These are phyloP conservation scores for Serilophus lunatus DNA, from an alignment of 2,113 vertebrate genomes.

Conservation along the genomic window DNA sequence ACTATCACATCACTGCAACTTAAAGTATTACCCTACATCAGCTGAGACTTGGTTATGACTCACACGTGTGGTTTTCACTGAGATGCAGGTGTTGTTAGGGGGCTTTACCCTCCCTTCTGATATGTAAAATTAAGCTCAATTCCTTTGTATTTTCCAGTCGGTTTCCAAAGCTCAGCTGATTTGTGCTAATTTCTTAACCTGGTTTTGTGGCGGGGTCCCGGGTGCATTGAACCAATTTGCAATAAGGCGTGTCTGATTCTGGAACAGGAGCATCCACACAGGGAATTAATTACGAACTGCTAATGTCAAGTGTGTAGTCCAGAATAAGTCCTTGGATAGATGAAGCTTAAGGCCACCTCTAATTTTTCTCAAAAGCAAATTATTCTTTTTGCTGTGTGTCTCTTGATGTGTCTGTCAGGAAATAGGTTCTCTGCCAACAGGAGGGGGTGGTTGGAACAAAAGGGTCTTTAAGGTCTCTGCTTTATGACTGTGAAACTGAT, in stretches of 20 bases:
- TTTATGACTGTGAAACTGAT: neutral
- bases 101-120: neutral
- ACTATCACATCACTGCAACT: constrained; percentile 5
- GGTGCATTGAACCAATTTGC: constrained; percentile 39
- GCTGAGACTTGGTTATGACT: neutral
- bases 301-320: constrained; percentile 8
- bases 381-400: neutral
- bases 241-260: constrained; percentile 20
- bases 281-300: constrained; percentile 41
- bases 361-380: neutral
- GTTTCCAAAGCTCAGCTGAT: neutral
- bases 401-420: neutral
- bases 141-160: neutral
- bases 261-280: constrained; percentile 54
- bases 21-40: neutral
- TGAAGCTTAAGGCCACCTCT: neutral
- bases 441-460: neutral
- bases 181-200: constrained; percentile 63
- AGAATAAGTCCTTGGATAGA: constrained; percentile 9
- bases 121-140: neutral
- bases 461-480: neutral
- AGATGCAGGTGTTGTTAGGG: neutral
- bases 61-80: neutral
- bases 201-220: neutral
- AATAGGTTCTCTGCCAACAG: neutral